Percentiles rank a stretch among this genome's conserved stretches.
phyloP scores from a whole-genome alignment of 1,140 invertebrate genomes.

The Pseudomyrmex pallidus region DNA sequence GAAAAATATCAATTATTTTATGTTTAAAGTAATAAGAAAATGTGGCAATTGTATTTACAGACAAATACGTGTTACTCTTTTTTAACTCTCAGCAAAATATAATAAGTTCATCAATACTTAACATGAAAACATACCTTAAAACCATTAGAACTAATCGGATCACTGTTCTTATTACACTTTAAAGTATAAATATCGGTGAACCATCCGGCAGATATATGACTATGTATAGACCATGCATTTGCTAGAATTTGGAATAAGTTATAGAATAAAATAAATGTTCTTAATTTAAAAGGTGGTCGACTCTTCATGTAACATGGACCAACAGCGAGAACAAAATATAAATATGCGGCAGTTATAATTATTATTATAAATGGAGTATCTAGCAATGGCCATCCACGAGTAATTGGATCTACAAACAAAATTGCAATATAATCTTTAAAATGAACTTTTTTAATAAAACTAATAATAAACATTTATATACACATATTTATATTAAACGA shows the following conservation, averaged over 20 bases:
- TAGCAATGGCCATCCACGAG: too few species aligned
- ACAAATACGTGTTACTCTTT: too few species aligned
- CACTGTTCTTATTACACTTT: background rate
- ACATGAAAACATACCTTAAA: background rate
- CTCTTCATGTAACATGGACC: constrained; percentile 87
- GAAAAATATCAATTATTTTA: background rate
- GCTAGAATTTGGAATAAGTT: constrained; percentile 63
- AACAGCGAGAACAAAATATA: constrained; percentile 83
- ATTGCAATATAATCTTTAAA: too few species aligned
- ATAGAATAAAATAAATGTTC: constrained; percentile 85
- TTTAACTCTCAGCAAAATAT: too few species aligned
- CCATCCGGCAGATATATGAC: constrained; percentile 73
- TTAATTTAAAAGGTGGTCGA: constrained; percentile 86
- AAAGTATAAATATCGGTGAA: constrained; percentile 59
- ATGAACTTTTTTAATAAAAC: too few species aligned
- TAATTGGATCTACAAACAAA: too few species aligned
- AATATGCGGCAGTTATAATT: too few species aligned
- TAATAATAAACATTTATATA: too few species aligned
- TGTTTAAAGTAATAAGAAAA: too few species aligned
- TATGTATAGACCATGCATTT: constrained; percentile 83
- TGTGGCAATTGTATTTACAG: too few species aligned
- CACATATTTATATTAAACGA: too few species aligned
- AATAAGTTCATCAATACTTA: constrained; percentile 76
- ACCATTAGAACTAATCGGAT: background rate
- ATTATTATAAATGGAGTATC: too few species aligned